Evolutionary conservation across 2,113 vertebrate species (phyloP).

Genomic region (Athene noctua): DNA sequence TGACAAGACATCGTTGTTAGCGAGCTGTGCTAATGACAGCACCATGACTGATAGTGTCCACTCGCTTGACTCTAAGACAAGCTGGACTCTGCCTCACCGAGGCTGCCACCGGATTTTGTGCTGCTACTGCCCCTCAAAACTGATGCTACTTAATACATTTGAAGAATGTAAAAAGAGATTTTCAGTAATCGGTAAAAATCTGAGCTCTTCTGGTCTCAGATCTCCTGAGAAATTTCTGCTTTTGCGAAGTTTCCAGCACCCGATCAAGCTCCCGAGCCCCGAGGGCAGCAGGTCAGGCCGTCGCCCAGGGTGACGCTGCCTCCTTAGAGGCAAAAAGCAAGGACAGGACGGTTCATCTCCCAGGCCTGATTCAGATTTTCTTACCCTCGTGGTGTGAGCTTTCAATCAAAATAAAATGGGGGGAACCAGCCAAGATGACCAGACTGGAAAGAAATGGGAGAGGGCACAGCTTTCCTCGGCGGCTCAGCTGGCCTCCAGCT

Average conservation of each 20-base stretch:
- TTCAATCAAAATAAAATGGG: not conserved
- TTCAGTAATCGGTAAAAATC: accelerated
- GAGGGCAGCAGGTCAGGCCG: not conserved
- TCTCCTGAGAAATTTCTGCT: not conserved
- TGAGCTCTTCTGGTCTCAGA: not conserved
- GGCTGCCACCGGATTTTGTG: accelerated
- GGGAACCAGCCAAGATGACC: accelerated
- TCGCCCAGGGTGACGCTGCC: accelerated
- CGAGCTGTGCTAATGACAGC: not conserved
- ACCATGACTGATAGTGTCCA: accelerated
- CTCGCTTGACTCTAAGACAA: not conserved
- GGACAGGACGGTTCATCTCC: not conserved
- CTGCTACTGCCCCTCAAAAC: accelerated
- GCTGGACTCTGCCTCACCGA: not conserved
- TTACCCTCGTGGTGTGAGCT: not conserved
- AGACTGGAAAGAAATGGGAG: accelerated
- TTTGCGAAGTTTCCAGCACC: not conserved
- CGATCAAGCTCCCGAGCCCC: accelerated
- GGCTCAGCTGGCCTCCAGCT: accelerated
- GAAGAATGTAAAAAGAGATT: not conserved
- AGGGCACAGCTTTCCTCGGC: not conserved
- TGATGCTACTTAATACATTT: accelerated
- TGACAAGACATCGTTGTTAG: accelerated
- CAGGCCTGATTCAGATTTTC: not conserved
- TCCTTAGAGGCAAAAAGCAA: accelerated